Evolutionary conservation across 2,797 vertebrate species (phyloP), one percentile per base, ranked within the genome.

Genomic region (Salmo trutta): DNA sequence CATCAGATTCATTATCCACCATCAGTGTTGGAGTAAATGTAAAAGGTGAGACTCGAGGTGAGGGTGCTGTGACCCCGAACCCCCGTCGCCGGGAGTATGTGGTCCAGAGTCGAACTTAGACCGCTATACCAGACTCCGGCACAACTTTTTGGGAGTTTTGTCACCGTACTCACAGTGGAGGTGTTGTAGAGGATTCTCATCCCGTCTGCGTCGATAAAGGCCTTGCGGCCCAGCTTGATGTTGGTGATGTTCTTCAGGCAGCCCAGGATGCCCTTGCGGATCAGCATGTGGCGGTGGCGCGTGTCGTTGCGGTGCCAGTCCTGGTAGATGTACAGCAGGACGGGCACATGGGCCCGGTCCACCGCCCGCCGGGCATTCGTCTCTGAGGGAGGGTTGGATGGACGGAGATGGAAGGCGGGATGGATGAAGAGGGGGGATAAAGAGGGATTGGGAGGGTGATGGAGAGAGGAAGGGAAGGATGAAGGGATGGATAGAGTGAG

Each of bases 221-320:
- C 97, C 93, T 96, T 98, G 88, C 98, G 96, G 85, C 98, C 98
- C 62, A 97, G 82, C 85, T 98, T 99, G 90, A 98, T 97, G 89
- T 95, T 97, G 56, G 96, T 98, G 87, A 99, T 84, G 86, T 96
- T 98, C 92, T 95, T 97, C 89, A 99, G 94, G 90, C 97, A 98
- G 88, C 95, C 95, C 80, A 99, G 93, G 83, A 99, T 94, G 83
- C 97, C 97, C 91, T 97, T 99, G 75, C 98, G 96, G 80, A 99
- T 97, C 81, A 97, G 90, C 94, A 97, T 95, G 78, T 98, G 96
- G 71, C 97, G 95, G 81, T 99, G 97, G 8, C 97, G 95, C 2
- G 93, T 95, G 92, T 99, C 98, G 47, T 98, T 97, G 64, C 94
- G 95, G 83, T 99, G 98, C 98, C 98, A 99, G 91, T 99, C 98